A percentile compares a stretch with the other conserved stretches of the same genome.
Evolutionary conservation across 2,113 vertebrate species (phyloP).

Genomic region (Oncorhynchus mykiss): DNA sequence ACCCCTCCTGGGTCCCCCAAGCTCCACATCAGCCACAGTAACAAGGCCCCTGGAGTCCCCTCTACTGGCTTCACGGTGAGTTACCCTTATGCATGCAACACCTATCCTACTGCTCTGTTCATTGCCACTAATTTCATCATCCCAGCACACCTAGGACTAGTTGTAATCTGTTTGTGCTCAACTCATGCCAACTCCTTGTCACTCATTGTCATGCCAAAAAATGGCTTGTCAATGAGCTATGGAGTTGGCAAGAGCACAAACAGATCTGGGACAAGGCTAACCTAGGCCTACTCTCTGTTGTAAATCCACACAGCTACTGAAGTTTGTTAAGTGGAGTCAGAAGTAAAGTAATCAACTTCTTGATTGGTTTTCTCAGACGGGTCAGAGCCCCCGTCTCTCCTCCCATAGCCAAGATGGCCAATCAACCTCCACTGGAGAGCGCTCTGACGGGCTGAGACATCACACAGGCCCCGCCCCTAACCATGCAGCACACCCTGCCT

Average conservation of each 20-base stretch:
- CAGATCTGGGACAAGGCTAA: too few relatives aligned
- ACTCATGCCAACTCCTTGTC: slow-evolving; percentile 43
- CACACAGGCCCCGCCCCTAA: slow-evolving; percentile 40
- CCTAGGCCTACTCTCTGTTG: slow-evolving; percentile 2
- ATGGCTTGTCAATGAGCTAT: too few relatives aligned
- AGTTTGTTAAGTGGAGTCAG: too few relatives aligned
- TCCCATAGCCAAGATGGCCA: slow-evolving; percentile 35
- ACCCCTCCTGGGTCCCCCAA: slow-evolving; percentile 72
- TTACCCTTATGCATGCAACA: background rate
- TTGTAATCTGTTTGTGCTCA: too few relatives aligned
- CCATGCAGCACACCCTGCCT: slow-evolving; percentile 54
- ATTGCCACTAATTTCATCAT: slow-evolving; percentile 64
- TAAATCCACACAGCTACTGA: background rate
- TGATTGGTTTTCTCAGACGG: slow-evolving; percentile 26
- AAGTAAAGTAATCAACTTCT: background rate
- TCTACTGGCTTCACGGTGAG: slow-evolving; percentile 51
- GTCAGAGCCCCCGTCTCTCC: slow-evolving; percentile 34
- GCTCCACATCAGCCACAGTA: slow-evolving; percentile 46
- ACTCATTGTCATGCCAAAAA: background rate
- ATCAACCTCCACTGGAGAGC: slow-evolving; percentile 36
- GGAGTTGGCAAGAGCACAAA: too few relatives aligned
- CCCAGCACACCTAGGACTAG: background rate
- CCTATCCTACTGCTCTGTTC: slow-evolving; percentile 2
- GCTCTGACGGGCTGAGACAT: slow-evolving; percentile 54
- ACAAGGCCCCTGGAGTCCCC: slow-evolving; percentile 52